phyloP scores from a whole-genome alignment of 2,888 invertebrate genomes.

The Stenodema calcarata region DNA sequence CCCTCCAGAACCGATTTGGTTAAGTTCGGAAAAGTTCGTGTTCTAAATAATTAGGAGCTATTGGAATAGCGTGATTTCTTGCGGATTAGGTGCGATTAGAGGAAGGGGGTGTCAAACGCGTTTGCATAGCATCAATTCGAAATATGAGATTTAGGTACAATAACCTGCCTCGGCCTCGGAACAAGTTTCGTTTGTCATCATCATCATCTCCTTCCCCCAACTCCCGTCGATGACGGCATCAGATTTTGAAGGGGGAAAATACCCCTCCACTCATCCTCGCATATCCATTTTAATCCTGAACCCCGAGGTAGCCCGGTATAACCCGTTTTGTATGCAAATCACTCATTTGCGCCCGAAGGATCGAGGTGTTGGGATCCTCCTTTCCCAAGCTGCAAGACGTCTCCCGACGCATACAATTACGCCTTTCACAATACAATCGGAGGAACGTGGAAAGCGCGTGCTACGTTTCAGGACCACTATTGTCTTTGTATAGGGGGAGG shows the following conservation, averaged over 20 bases:
- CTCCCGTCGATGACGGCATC: neutral
- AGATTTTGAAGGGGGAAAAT: neutral
- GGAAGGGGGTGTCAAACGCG: too few relatives aligned
- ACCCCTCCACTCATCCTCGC: neutral
- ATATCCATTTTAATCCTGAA: neutral
- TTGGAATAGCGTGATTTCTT: too few relatives aligned
- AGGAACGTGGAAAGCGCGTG: neutral
- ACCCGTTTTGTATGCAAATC: constrained; percentile 16
- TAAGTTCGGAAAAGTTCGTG: too few relatives aligned
- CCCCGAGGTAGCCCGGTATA: constrained; percentile 1
- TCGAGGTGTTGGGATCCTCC: neutral
- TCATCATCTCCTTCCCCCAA: neutral
- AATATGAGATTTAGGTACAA: neutral
- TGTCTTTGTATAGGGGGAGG: constrained; percentile 1
- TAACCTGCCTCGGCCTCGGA: neutral
- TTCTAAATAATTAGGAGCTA: too few relatives aligned
- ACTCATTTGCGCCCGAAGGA: neutral
- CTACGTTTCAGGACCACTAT: neutral
- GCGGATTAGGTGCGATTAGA: too few relatives aligned
- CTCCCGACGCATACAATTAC: constrained; percentile 1
- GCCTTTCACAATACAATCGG: constrained; percentile 1
- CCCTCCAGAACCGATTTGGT: too few relatives aligned
- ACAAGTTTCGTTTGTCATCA: neutral
- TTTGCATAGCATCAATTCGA: neutral
- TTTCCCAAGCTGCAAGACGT: neutral